A percentile compares a stretch with the other conserved stretches of the same genome.
Evolutionary conservation across 2,888 invertebrate genomes (phyloP).

Genomic region (Hydroisotoma schaefferi): DNA sequence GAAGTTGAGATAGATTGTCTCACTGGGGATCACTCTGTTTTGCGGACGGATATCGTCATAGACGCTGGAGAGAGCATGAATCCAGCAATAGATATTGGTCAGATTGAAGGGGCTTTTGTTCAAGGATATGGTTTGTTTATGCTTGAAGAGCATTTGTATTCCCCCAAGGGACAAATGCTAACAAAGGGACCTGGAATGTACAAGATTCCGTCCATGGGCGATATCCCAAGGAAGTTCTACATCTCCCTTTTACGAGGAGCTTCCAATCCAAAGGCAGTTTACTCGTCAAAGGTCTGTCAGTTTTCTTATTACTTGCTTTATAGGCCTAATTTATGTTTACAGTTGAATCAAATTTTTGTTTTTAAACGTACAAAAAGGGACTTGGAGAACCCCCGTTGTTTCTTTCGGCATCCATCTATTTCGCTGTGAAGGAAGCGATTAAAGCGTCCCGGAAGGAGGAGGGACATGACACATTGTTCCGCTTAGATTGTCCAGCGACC

Average conservation of each 20-base stretch:
- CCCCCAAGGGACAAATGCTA: conserved; percentile 73
- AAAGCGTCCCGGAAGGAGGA: conserved; percentile 70
- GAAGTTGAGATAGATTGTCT: conserved; percentile 92
- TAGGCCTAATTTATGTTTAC: background rate
- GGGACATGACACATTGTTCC: conserved; percentile 60
- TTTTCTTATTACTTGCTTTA: background rate
- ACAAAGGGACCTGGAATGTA: conserved; percentile 91
- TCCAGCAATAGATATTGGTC: conserved; percentile 94
- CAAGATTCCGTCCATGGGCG: conserved; percentile 87
- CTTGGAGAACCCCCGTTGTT: conserved; percentile 95
- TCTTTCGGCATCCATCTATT: conserved; percentile 79
- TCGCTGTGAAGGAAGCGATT: conserved; percentile 86
- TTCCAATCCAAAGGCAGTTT: conserved; percentile 84
- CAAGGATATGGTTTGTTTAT: conserved; percentile 93
- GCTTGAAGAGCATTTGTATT: conserved; percentile 82
- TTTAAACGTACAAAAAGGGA: no score
- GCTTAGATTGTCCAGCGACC: conserved; percentile 79
- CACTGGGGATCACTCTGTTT: conserved; percentile 85
- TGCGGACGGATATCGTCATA: conserved; percentile 92
- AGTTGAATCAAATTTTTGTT: no score
- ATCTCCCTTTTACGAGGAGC: conserved; percentile 85
- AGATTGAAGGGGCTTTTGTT: conserved; percentile 91
- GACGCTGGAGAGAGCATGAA: conserved; percentile 92
- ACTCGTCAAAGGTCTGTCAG: conserved; percentile 79
- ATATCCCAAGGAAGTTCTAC: conserved; percentile 87